Evolutionary conservation across 2,113 vertebrate species (phyloP), one percentile per base, ranked within the genome.

Genomic region (Oryzias curvinotus): DNA sequence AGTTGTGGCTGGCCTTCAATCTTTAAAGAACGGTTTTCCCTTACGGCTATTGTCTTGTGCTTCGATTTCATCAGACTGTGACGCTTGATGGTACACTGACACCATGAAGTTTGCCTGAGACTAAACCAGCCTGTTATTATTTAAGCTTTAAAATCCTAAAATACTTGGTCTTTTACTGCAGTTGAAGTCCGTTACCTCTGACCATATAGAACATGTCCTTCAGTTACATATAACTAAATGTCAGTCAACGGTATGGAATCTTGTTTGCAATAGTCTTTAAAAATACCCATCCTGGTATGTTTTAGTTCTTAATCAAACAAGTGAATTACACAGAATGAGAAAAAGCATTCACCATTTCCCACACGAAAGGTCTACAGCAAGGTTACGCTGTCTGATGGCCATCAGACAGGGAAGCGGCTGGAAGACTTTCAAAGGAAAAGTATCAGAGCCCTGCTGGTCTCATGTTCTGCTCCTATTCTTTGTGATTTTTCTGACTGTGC

Each of bases 241-340:
- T 36, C 36, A 36, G 36, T 36, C 36, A 36, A 36, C 12, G 36
- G 3, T 36, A 36, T 36, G 36, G 36, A 36, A 36, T 36, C 30
- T 36, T 36, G 10, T 36, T 36, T 36, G 30, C 8, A 36, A 12
- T 8, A 36, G 36, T 36, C 36, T 36, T 23, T 36, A 12, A 36
- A 12, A 36, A 36, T 50, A 59, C 44, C 60, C 57, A 68, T 67
- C 49, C 36, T 36, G 58, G 60, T 43, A 21, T 62, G 56, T 45
- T 73, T 81, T 23, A 43, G 23, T 54, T 67, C 62, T 78, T 55
- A 26, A 50, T 81, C 69, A 23, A 46, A 64, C 62, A 21, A 28
- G 19, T 75, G 76, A 66, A 83, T 79, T 76, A 79, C 70, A 76
- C 75, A 63, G 78, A 86, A 86, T 72, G 71, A 78, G 78, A 82